These are phyloP conservation scores for Cylloceria caligata DNA, from an alignment of 2,888 invertebrate genomes.

Conservation along the genomic window DNA sequence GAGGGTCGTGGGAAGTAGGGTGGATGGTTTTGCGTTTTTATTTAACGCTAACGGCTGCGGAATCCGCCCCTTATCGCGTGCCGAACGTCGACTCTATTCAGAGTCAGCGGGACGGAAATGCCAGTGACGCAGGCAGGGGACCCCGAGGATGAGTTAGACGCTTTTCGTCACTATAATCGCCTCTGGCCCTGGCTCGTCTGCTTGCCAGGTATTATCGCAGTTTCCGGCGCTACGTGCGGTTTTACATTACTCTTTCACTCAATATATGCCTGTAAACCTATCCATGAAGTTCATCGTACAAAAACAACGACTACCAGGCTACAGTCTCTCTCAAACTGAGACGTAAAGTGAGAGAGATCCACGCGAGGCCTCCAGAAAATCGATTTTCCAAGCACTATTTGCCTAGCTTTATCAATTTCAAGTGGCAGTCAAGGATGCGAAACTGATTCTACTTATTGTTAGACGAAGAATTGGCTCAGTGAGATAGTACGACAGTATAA, in stretches of 20 bases:
- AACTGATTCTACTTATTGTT: neutral
- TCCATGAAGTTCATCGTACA: constrained; percentile 31
- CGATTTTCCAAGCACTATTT: constrained; percentile 28
- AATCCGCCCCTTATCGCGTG: constrained; percentile 44
- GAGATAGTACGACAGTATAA: neutral
- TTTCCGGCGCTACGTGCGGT: constrained; percentile 40
- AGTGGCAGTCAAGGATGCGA: neutral
- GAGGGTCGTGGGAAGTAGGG: constrained; percentile 5
- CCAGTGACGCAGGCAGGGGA: constrained; percentile 47
- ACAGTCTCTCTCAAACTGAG: constrained; percentile 1
- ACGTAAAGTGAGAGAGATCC: constrained; percentile 14
- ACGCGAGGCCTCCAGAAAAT: constrained; percentile 4
- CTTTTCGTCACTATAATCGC: constrained; percentile 40
- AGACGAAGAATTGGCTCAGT: neutral
- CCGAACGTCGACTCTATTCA: constrained; percentile 58
- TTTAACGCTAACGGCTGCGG: constrained; percentile 31
- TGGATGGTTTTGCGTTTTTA: constrained; percentile 40
- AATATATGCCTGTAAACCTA: constrained; percentile 13
- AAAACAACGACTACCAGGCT: constrained; percentile 13
- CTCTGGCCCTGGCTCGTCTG: neutral
- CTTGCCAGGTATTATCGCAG: constrained; percentile 49
- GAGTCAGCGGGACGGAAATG: constrained; percentile 69
- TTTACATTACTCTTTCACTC: constrained; percentile 23
- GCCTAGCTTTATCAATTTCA: neutral
- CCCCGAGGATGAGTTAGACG: constrained; percentile 33